These are phyloP conservation scores for Malurus elegans DNA, from an alignment of 2,113 vertebrate genomes.

Conservation along the genomic window DNA sequence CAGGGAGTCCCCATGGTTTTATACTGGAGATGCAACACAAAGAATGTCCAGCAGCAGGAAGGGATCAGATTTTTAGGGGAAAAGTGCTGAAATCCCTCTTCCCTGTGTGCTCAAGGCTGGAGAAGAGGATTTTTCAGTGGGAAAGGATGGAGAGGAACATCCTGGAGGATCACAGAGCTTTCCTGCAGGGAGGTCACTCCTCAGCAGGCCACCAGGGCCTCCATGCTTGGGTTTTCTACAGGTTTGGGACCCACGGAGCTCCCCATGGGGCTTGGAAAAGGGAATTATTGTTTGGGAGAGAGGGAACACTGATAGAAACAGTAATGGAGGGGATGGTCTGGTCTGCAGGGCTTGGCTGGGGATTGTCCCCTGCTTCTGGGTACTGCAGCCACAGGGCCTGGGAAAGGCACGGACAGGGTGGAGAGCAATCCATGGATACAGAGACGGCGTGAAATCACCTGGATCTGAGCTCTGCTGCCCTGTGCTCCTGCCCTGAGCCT, in stretches of 20 bases:
- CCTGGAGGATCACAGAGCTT: neutral
- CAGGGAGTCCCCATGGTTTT: neutral
- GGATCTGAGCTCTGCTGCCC: neutral
- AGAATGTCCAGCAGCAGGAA: neutral
- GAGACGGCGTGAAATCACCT: neutral
- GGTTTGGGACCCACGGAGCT: neutral
- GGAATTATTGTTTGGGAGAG: neutral
- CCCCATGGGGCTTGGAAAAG: neutral
- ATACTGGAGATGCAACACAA: neutral
- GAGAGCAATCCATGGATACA: neutral
- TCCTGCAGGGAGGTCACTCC: neutral
- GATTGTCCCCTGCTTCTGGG: neutral
- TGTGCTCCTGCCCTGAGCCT: accelerated
- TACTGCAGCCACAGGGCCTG: neutral
- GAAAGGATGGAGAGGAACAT: neutral
- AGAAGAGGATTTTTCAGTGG: neutral
- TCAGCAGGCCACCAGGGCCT: neutral
- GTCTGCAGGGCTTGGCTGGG: neutral
- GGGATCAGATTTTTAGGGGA: too few species aligned
- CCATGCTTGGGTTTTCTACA: neutral
- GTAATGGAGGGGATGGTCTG: neutral
- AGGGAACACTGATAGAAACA: neutral
- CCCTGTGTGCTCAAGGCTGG: neutral
- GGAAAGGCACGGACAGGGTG: neutral
- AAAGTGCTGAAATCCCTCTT: neutral